These are phyloP conservation scores for Aradophagus sp. DNA, from an alignment of 1,140 invertebrate species.

Conservation along the genomic window DNA sequence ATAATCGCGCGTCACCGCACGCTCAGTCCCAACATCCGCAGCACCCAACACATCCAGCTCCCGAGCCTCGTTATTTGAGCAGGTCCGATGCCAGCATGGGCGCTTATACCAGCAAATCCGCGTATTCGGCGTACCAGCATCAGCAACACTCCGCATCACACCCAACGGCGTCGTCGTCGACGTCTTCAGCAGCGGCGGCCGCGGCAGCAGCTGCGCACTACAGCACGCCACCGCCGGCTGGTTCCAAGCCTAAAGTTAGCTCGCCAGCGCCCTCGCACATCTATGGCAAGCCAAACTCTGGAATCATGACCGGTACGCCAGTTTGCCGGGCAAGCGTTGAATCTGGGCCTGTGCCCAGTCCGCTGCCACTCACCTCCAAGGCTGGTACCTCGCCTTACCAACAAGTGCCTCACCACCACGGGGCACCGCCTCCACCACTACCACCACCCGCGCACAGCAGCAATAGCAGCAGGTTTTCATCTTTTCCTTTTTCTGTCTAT, in stretches of 20 bases:
- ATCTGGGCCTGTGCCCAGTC: conserved; percentile 64
- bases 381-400: conserved; percentile 81
- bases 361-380: conserved; percentile 81
- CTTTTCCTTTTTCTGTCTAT: too few species aligned
- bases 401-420: conserved; percentile 77
- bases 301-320: conserved; percentile 79
- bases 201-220: conserved; percentile 56
- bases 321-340: conserved; percentile 74
- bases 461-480: conserved; percentile 69
- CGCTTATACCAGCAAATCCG: conserved; percentile 63
- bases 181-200: conserved; percentile 32
- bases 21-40: conserved; percentile 51
- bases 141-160: conserved; percentile 33
- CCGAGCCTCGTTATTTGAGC: conserved; percentile 70
- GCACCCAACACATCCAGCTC: conserved; percentile 63
- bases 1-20: conserved; percentile 74
- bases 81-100: conserved; percentile 63
- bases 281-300: conserved; percentile 82
- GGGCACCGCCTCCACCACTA: conserved; percentile 69
- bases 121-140: conserved; percentile 64
- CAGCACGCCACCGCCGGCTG: conserved; percentile 61
- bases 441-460: conserved; percentile 78
- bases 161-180: conserved; percentile 60
- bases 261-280: conserved; percentile 87
- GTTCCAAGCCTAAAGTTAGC: conserved; percentile 83